Percentiles rank a stretch among this genome's conserved stretches.
Evolutionary conservation across 2,888 invertebrate genomes (phyloP).

Genomic region (Caenorhabditis parvicauda): DNA sequence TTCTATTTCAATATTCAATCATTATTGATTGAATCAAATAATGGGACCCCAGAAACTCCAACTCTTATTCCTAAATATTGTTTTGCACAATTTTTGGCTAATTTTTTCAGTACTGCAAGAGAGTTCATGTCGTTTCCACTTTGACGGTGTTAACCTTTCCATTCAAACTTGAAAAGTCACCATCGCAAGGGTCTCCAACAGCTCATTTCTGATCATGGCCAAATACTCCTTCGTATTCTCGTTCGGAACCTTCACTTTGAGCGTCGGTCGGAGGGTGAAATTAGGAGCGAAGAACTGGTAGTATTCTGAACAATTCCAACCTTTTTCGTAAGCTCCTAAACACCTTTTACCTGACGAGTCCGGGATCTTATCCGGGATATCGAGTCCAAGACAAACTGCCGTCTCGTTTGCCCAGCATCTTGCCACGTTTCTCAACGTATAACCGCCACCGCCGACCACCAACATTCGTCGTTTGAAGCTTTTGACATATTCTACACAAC

Average conservation of each 20-base stretch:
- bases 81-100: too few species aligned
- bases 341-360: constrained; percentile 43
- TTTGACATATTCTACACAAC: constrained; percentile 94
- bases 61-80: too few species aligned
- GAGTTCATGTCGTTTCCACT: too few species aligned
- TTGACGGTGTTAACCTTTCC: too few species aligned
- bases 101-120: too few species aligned
- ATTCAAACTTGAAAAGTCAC: neutral
- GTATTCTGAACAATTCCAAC: constrained; percentile 6
- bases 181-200: constrained; percentile 9
- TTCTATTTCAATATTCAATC: too few species aligned
- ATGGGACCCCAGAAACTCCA: too few species aligned
- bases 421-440: constrained; percentile 95
- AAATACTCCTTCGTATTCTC: constrained; percentile 8
- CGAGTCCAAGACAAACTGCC: constrained; percentile 84
- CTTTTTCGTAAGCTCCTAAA: neutral
- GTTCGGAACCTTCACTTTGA: constrained; percentile 4
- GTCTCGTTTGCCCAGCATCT: constrained; percentile 99
- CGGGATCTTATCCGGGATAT: constrained; percentile 89
- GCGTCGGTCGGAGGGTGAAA: constrained; percentile 2
- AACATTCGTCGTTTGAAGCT: constrained; percentile 85
- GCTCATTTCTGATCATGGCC: constrained; percentile 4
- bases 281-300: constrained; percentile 21
- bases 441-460: constrained; percentile 82
- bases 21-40: too few species aligned